Conservation (phyloP, 2,888 invertebrate species). For the Uropetala carovei region DNA sequence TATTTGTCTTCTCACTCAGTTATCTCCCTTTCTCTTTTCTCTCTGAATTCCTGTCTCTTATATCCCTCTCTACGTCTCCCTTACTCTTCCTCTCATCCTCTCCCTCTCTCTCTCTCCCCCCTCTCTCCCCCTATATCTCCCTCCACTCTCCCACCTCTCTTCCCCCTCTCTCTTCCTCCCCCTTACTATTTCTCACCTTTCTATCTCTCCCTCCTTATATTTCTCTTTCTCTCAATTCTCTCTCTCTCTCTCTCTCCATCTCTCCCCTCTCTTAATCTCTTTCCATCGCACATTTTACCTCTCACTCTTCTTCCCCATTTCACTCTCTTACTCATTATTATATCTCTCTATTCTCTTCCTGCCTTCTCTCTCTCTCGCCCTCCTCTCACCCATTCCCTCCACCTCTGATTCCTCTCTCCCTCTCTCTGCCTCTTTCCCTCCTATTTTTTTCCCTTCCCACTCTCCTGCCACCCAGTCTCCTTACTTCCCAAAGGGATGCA, state of each 20-base stretch:
- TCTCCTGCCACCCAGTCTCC: background rate
- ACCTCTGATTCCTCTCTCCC: background rate
- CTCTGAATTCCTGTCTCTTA: no score
- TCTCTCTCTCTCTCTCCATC: background rate
- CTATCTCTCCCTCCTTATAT: no score
- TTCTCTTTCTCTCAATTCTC: no score
- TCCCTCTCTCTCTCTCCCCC: background rate
- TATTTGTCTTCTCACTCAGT: no score
- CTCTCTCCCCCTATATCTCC: background rate
- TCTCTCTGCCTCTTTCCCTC: background rate
- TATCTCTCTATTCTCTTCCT: background rate
- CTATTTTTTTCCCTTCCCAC: background rate
- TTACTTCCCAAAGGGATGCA: background rate
- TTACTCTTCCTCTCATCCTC: no score
- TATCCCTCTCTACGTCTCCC: no score
- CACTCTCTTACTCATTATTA: background rate
- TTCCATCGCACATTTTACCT: no score
- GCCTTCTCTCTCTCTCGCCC: background rate
- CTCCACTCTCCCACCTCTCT: background rate
- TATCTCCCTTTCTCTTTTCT: no score
- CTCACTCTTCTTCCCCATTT: background rate
- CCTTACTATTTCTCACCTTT: no score
- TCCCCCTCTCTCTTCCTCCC: no score
- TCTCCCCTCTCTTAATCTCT: background rate
- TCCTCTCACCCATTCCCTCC: background rate